Percentiles rank a stretch among this genome's conserved stretches.
phyloP scores from a whole-genome alignment of 2,888 invertebrate genomes.

The Cryptops parisi region DNA sequence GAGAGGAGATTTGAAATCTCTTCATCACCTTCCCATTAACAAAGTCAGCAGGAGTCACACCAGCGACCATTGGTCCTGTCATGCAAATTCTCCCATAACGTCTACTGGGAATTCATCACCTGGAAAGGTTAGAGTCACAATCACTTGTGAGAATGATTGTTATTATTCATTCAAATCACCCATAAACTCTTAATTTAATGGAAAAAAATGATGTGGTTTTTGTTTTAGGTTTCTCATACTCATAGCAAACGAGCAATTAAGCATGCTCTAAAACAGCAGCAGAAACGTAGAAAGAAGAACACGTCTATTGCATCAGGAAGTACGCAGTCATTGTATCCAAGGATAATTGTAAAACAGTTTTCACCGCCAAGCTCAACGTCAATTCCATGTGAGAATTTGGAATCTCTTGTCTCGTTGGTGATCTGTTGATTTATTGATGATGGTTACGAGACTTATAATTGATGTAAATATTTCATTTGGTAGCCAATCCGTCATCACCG shows the following conservation, averaged over 20 bases:
- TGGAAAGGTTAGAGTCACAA: too few relatives aligned
- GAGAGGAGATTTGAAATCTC: neutral
- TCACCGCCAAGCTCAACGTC: constrained; percentile 37
- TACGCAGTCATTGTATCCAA: constrained; percentile 44
- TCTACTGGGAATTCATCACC: neutral
- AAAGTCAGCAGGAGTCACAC: neutral
- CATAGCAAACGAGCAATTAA: constrained; percentile 53
- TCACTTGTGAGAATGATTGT: neutral
- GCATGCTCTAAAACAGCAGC: constrained; percentile 59
- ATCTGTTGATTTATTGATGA: too few relatives aligned
- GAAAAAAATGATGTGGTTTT: neutral
- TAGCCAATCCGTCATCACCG: neutral
- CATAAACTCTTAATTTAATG: too few relatives aligned
- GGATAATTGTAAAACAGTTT: constrained; percentile 67
- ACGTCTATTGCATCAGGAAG: constrained; percentile 47
- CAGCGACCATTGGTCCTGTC: neutral
- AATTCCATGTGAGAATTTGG: neutral
- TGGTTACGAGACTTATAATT: too few relatives aligned
- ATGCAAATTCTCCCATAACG: neutral
- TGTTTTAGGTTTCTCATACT: constrained; percentile 15
- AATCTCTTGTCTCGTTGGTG: too few relatives aligned
- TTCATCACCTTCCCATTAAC: neutral
- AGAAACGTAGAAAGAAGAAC: constrained; percentile 64
- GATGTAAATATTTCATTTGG: too few relatives aligned
- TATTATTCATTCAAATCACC: too few relatives aligned